Conservation (phyloP, 2,888 invertebrate species). For the Agrotis puta region DNA sequence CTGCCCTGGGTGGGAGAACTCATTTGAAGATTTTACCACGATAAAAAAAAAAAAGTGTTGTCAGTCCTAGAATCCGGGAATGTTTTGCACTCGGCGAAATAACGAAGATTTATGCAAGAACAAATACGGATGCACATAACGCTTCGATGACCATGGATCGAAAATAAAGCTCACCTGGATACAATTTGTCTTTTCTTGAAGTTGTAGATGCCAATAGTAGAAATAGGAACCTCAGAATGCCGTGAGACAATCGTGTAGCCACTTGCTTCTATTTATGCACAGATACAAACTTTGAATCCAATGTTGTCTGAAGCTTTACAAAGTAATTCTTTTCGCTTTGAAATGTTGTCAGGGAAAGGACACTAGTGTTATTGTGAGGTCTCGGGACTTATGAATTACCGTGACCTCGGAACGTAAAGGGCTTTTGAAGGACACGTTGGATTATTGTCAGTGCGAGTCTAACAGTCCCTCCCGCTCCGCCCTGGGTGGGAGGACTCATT, state of each 20-base stretch:
- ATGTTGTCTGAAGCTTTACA: constrained; percentile 34
- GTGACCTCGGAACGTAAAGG: too few relatives aligned
- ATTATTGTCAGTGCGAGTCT: too few relatives aligned
- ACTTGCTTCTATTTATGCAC: constrained; percentile 42
- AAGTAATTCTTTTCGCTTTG: constrained; percentile 35
- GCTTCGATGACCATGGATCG: constrained; percentile 16
- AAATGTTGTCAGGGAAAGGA: constrained; percentile 20
- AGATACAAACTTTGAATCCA: constrained; percentile 49
- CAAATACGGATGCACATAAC: constrained; percentile 17
- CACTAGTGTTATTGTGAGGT: not conserved
- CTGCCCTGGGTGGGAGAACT: too few relatives aligned
- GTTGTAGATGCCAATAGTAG: constrained; percentile 37
- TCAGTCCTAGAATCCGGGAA: not conserved
- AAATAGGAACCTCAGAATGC: constrained; percentile 36
- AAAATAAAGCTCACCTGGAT: constrained; percentile 40
- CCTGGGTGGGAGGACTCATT: too few relatives aligned
- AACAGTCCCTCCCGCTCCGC: too few relatives aligned
- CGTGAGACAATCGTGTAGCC: constrained; percentile 38
- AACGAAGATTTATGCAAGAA: constrained; percentile 23
- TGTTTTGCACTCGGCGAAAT: constrained; percentile 2
- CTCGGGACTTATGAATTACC: too few relatives aligned
- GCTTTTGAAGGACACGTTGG: too few relatives aligned
- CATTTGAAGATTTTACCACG: too few relatives aligned
- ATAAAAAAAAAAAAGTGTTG: too few relatives aligned
- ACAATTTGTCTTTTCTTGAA: constrained; percentile 38